Percentiles rank a stretch among this genome's conserved stretches.
Conservation (phyloP, 1,140 invertebrate species). For the Drosophila erecta region DNA sequence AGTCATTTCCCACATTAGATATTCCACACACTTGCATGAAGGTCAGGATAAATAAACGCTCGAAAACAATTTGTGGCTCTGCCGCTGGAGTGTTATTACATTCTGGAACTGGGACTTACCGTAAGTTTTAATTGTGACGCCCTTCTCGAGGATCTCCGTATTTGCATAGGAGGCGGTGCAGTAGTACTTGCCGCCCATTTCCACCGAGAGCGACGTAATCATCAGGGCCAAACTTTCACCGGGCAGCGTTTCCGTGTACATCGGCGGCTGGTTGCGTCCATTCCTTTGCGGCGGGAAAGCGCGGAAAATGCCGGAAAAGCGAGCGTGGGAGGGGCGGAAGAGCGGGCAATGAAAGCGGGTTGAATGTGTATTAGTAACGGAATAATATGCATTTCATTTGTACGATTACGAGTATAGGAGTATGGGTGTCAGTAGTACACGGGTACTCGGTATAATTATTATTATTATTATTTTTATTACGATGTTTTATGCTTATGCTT, state of each 20-base stretch:
- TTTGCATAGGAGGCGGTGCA: slow-evolving; percentile 92
- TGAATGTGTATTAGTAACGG: slow-evolving; percentile 58
- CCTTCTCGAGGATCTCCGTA: slow-evolving; percentile 87
- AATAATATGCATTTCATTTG: slow-evolving; percentile 60
- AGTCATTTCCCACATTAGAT: neutral
- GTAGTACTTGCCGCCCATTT: slow-evolving; percentile 92
- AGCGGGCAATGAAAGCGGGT: slow-evolving; percentile 21
- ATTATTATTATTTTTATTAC: slow-evolving; percentile 51
- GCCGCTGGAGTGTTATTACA: neutral
- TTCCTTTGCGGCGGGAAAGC: slow-evolving; percentile 25
- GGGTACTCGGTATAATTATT: slow-evolving; percentile 22
- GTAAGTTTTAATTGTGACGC: slow-evolving; percentile 90
- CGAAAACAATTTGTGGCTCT: neutral
- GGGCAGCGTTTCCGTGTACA: slow-evolving; percentile 88
- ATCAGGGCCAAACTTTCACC: slow-evolving; percentile 89
- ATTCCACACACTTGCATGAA: neutral
- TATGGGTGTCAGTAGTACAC: slow-evolving; percentile 1
- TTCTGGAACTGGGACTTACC: slow-evolving; percentile 86
- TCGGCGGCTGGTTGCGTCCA: slow-evolving; percentile 85
- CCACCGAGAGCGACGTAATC: slow-evolving; percentile 90
- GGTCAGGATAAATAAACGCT: too few species aligned
- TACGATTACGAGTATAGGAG: slow-evolving; percentile 30
- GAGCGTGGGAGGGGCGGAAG: slow-evolving; percentile 1
- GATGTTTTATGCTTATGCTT: slow-evolving; percentile 60
- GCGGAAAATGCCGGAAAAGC: neutral